These are phyloP conservation scores for Tetragnatha montana DNA, from an alignment of 2,888 invertebrate genomes.

Conservation along the genomic window DNA sequence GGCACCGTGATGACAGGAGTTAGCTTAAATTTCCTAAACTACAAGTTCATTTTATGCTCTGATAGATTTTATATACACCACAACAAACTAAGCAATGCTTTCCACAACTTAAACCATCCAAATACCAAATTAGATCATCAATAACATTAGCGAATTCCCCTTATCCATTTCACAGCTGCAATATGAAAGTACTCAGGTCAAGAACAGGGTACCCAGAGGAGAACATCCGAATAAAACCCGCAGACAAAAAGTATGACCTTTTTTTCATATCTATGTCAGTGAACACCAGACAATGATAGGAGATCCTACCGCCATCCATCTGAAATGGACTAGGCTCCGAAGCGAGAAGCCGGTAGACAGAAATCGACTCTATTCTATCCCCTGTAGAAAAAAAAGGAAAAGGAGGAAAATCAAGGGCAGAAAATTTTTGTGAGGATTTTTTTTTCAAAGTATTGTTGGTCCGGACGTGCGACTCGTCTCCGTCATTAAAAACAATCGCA, in stretches of 20 bases:
- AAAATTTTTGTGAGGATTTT: constrained; percentile 11
- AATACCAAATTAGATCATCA: neutral
- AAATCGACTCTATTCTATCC: neutral
- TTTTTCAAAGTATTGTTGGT: neutral
- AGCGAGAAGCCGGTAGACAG: constrained; percentile 7
- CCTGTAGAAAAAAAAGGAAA: neutral
- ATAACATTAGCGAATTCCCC: neutral
- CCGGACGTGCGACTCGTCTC: constrained; percentile 6
- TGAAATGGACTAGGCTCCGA: constrained; percentile 2
- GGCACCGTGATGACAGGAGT: too few species aligned
- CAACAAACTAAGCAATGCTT: too few species aligned
- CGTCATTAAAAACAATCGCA: constrained; percentile 58
- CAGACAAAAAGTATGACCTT: constrained; percentile 21
- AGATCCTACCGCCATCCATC: neutral
- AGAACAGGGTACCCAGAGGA: neutral
- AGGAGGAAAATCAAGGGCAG: constrained; percentile 36
- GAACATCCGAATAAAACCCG: neutral
- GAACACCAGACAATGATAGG: constrained; percentile 40
- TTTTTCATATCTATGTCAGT: constrained; percentile 38
- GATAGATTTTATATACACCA: too few species aligned
- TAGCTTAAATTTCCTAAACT: too few species aligned
- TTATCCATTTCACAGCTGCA: neutral
- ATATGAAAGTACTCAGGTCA: neutral
- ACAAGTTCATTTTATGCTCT: too few species aligned
- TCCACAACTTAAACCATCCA: too few species aligned